These are phyloP conservation scores for Sebastes vulpes DNA, from an alignment of 2,797 vertebrate species.

Conservation along the genomic window DNA sequence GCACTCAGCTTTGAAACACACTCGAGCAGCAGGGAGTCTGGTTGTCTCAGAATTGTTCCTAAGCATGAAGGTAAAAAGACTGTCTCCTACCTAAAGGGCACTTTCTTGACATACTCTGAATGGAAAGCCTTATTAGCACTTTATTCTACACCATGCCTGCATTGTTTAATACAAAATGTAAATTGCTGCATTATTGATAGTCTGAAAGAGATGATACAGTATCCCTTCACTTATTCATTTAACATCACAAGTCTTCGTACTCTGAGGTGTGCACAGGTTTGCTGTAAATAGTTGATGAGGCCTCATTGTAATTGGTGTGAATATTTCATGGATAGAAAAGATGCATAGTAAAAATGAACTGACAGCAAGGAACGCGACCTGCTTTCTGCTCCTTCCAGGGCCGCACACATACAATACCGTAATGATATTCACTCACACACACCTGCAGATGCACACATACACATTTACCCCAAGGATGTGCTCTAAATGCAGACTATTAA, in stretches of 20 bases:
- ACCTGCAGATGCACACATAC: background rate
- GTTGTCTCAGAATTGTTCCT: background rate
- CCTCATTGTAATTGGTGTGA: slow-evolving; percentile 68
- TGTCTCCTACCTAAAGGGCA: background rate
- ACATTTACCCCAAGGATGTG: slow-evolving; percentile 14
- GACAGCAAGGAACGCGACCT: slow-evolving; percentile 44
- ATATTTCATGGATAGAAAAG: slow-evolving; percentile 64
- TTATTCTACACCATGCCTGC: background rate
- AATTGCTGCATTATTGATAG: slow-evolving; percentile 37
- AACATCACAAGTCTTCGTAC: slow-evolving; percentile 15
- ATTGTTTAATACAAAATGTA: slow-evolving; percentile 27
- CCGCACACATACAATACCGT: background rate
- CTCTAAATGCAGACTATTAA: slow-evolving; percentile 52
- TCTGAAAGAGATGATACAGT: slow-evolving; percentile 30
- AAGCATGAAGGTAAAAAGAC: background rate
- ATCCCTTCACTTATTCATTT: slow-evolving; percentile 43
- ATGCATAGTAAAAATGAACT: slow-evolving; percentile 33
- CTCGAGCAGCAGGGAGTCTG: background rate
- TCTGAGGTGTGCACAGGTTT: slow-evolving; percentile 46
- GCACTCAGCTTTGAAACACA: slow-evolving; percentile 7
- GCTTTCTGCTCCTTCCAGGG: slow-evolving; percentile 33
- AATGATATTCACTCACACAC: slow-evolving; percentile 5
- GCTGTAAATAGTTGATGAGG: slow-evolving; percentile 69
- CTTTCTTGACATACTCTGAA: slow-evolving; percentile 4
- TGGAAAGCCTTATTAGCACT: background rate